A percentile compares a stretch with the other conserved stretches of the same genome.
These are phyloP conservation scores for Loris lydekkerianus DNA, from an alignment of 2,797 vertebrate genomes.

Conservation along the genomic window DNA sequence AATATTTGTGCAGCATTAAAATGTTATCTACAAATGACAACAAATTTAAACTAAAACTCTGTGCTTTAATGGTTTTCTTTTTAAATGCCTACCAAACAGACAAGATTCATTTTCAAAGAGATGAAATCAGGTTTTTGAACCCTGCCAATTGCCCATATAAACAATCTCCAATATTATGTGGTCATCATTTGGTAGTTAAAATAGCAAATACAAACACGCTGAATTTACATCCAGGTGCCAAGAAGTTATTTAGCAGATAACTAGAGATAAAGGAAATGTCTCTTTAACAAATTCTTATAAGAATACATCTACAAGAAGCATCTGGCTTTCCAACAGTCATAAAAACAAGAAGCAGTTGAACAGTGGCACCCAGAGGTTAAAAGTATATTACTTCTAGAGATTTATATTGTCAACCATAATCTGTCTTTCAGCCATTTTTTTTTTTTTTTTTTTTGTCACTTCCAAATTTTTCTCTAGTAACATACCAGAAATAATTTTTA, in stretches of 20 bases:
- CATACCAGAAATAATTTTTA: slow-evolving; percentile 73
- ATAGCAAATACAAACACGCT: slow-evolving; percentile 70
- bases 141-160: slow-evolving; percentile 56
- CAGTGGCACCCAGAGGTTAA: slow-evolving; percentile 91
- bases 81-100: slow-evolving; percentile 71
- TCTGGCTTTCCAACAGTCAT: slow-evolving; percentile 77
- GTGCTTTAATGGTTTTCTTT: slow-evolving; percentile 57
- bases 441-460: slow-evolving; percentile 75
- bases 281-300: slow-evolving; percentile 87
- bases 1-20: slow-evolving; percentile 73
- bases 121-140: slow-evolving; percentile 76
- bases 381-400: slow-evolving; percentile 81
- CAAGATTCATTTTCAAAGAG: slow-evolving; percentile 73
- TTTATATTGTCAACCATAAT: slow-evolving; percentile 64
- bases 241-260: slow-evolving; percentile 81
- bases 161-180: slow-evolving; percentile 69
- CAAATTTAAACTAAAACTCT: slow-evolving; percentile 67
- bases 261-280: slow-evolving; percentile 80
- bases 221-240: slow-evolving; percentile 74
- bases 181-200: slow-evolving; percentile 80
- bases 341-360: slow-evolving; percentile 89
- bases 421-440: slow-evolving; percentile 79
- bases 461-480: slow-evolving; percentile 77
- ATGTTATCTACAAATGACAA: slow-evolving; percentile 55
- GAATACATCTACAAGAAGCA: slow-evolving; percentile 79